Evolutionary conservation across 2,113 vertebrate genomes (phyloP).

Genomic region (Ancistrus triradiatus): DNA sequence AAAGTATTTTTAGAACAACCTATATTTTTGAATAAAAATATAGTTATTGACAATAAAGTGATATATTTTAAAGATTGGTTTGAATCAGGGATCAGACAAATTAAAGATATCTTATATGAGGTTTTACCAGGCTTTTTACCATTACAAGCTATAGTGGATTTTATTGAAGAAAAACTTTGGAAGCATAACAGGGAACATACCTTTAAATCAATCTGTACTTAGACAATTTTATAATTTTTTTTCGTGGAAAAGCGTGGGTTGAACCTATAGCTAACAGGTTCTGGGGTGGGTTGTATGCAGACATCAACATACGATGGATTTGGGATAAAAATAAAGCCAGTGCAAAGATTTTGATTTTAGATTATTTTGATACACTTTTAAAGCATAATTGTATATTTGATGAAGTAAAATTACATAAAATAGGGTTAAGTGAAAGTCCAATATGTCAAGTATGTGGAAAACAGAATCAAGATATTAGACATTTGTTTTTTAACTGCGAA

Average conservation of each 20-base stretch:
- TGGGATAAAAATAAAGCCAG: neutral
- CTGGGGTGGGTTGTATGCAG: neutral
- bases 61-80: constrained; percentile 8
- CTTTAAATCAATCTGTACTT: neutral
- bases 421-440: neutral
- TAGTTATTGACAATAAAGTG: neutral
- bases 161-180: neutral
- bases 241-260: neutral
- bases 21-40: neutral
- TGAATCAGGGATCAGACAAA: neutral
- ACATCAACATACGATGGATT: neutral
- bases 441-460: neutral
- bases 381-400: neutral
- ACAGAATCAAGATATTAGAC: neutral
- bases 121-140: neutral
- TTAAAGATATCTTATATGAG: constrained; percentile 7
- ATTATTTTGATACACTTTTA: neutral
- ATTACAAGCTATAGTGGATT: neutral
- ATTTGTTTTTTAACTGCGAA: neutral
- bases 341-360: neutral
- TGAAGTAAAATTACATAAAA: neutral
- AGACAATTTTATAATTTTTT: neutral
- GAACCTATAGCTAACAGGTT: neutral
- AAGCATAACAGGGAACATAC: neutral
- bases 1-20: constrained; percentile 4